phyloP scores from a whole-genome alignment of 64 coral and sea anemone genomes.

The Pocillopora damicornis region DNA sequence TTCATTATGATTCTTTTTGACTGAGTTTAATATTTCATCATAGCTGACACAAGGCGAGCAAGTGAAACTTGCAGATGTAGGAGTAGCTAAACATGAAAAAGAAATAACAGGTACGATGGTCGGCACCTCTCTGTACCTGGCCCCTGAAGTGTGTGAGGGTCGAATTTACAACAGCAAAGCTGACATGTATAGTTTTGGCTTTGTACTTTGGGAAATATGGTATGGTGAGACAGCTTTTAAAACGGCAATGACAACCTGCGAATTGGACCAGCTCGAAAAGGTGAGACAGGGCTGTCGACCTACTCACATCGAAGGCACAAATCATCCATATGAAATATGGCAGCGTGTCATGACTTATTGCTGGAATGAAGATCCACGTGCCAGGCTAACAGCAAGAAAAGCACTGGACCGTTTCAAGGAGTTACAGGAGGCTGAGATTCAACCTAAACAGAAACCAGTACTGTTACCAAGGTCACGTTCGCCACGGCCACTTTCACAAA shows the following conservation, averaged over 20 bases:
- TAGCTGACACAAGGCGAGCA: conserved; percentile 2
- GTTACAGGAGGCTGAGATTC: background rate
- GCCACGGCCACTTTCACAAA: background rate
- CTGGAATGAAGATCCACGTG: background rate
- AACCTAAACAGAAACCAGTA: background rate
- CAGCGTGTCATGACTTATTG: background rate
- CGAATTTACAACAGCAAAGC: conserved; percentile 1
- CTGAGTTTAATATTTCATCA: no score
- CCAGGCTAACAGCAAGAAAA: background rate
- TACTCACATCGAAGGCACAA: background rate
- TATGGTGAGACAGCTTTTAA: background rate
- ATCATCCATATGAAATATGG: background rate
- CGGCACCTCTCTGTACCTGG: conserved; percentile 3
- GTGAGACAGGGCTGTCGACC: background rate
- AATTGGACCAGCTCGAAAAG: background rate
- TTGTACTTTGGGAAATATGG: conserved; percentile 37
- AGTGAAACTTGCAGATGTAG: conserved; percentile 23
- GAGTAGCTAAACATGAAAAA: conserved; percentile 3
- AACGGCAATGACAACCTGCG: no score
- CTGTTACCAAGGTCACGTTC: background rate
- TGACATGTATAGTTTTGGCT: conserved; percentile 33
- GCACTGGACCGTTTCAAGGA: background rate
- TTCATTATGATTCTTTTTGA: no score
- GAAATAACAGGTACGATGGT: conserved; percentile 2
- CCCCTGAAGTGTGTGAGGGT: conserved; percentile 8